phyloP scores from a whole-genome alignment of 2,888 invertebrate genomes.

The Ophion obscuratus region DNA sequence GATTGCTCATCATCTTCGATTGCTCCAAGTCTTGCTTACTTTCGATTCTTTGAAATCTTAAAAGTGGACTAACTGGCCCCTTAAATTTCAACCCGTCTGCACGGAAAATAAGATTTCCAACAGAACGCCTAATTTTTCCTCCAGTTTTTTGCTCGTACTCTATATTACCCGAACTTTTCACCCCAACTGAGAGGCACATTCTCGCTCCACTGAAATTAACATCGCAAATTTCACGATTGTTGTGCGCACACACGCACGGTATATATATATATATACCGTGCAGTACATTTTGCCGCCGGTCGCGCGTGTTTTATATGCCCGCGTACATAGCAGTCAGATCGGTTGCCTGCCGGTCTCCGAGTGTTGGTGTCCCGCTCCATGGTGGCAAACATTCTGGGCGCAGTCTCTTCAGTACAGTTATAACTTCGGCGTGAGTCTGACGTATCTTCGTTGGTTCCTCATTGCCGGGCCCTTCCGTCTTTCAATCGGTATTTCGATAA shows the following conservation, averaged over 20 bases:
- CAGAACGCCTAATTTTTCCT: not conserved
- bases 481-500: not conserved
- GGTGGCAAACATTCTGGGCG: slow-evolving; percentile 64
- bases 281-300: slow-evolving; percentile 40
- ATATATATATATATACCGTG: slow-evolving; percentile 20
- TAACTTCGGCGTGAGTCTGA: slow-evolving; percentile 77
- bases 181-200: slow-evolving; percentile 7
- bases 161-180: not conserved
- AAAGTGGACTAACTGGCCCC: too few species aligned
- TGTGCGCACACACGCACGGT: not conserved
- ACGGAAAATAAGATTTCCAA: not conserved
- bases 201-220: slow-evolving; percentile 25
- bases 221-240: slow-evolving; percentile 23
- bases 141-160: not conserved
- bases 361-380: slow-evolving; percentile 41
- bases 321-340: slow-evolving; percentile 13
- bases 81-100: not conserved
- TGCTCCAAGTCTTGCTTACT: too few species aligned
- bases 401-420: slow-evolving; percentile 79
- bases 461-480: slow-evolving; percentile 51
- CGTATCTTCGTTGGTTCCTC: slow-evolving; percentile 66
- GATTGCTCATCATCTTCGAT: too few species aligned
- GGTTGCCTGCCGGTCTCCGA: slow-evolving; percentile 35
- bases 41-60: too few species aligned
- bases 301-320: slow-evolving; percentile 22